A percentile compares a stretch with the other conserved stretches of the same genome.
Conservation (phyloP, 2,113 vertebrate genomes). For the Leucopsar rothschildi region DNA sequence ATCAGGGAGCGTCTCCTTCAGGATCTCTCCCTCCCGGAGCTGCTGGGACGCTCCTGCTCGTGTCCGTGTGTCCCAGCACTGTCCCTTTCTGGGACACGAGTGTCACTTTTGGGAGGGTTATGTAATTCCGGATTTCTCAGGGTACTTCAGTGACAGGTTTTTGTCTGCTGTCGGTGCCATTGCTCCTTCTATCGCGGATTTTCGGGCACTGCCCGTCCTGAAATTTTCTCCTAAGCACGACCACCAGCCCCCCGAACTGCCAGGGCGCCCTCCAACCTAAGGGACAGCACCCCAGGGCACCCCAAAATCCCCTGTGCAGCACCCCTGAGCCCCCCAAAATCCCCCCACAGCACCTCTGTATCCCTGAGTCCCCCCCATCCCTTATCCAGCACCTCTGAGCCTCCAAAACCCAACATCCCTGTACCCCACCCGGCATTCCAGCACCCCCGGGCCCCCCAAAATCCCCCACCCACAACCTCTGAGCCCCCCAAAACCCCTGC, state of each 20-base stretch:
- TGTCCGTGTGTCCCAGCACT: not conserved
- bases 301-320: not conserved
- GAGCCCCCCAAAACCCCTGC: too few relatives aligned
- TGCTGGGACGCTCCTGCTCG: not conserved
- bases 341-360: not conserved
- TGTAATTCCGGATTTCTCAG: not conserved
- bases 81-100: not conserved
- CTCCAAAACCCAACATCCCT: too few relatives aligned
- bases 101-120: not conserved
- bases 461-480: too few relatives aligned
- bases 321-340: not conserved
- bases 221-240: not conserved
- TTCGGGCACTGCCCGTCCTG: accelerated
- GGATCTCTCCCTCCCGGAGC: not conserved
- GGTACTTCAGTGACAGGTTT: not conserved
- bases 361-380: too few relatives aligned
- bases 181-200: not conserved
- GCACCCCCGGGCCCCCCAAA: too few relatives aligned
- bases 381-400: not conserved
- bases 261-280: too few relatives aligned
- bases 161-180: not conserved
- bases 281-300: not conserved
- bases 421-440: too few relatives aligned
- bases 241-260: not conserved
- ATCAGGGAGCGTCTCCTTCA: not conserved